These are phyloP conservation scores for Ephestia elutella DNA, from an alignment of 1,140 invertebrate genomes.

Conservation along the genomic window DNA sequence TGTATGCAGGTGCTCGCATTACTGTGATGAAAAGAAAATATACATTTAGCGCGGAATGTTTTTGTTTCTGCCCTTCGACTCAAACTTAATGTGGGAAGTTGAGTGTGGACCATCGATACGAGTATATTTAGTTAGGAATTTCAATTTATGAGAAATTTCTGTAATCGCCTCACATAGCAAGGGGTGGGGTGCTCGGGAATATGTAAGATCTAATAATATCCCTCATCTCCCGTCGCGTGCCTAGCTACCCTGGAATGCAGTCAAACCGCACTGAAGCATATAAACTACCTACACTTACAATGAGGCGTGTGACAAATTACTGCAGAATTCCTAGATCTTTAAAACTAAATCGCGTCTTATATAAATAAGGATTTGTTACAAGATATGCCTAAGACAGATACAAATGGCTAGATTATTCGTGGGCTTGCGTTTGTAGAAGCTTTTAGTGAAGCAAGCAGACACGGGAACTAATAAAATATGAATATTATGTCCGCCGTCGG, in stretches of 20 bases:
- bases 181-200: constrained; percentile 23
- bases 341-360: neutral
- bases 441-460: constrained; percentile 22
- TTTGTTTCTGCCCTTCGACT: too few species aligned
- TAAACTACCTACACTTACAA: neutral
- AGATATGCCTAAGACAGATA: constrained; percentile 12
- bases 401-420: constrained; percentile 19
- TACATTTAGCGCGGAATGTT: neutral
- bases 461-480: constrained; percentile 39
- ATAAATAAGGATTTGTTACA: constrained; percentile 12
- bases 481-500: constrained; percentile 31
- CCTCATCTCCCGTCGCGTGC: constrained; percentile 44
- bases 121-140: too few species aligned
- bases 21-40: constrained; percentile 7
- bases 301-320: neutral
- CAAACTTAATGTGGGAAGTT: too few species aligned
- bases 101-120: too few species aligned
- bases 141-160: neutral
- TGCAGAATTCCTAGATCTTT: neutral
- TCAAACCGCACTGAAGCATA: constrained; percentile 1
- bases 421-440: constrained; percentile 9
- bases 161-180: constrained; percentile 12
- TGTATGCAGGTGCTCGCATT: constrained; percentile 12
- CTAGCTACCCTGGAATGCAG: constrained; percentile 36
- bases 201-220: constrained; percentile 58